Base-by-base conservation (phyloP, 2,888 invertebrate species). In the Dioctria rufipes region DNA sequence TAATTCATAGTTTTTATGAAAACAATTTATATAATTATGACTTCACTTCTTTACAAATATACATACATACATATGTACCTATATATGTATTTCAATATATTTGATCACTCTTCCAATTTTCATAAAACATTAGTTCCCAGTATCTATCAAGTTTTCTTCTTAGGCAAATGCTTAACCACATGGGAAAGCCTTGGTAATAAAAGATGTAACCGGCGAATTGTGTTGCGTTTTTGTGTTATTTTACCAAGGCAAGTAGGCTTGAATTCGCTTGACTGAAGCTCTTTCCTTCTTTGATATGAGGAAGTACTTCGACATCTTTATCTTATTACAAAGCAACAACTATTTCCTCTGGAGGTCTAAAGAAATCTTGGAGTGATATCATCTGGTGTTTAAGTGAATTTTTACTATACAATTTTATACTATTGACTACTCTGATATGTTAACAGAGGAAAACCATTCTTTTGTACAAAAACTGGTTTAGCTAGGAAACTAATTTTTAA, bases 221-320 rank as follows among this genome's bases (percentile, higher is more conserved):
- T 46, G 67, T 67, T 25, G n/a, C n/a, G 6, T 67, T 46, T 67
- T 67, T 67, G 5, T 67, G 25, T 67, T 49, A 8, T 42, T n/a
- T 46, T 43, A 9, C 46, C 67, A 67, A 67, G 67, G 67, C 43
- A 67, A 67, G 67, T 67, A 67, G 67, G 67, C 43, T 67, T 67
- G 67, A 46, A 9, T 67, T 25, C 46, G 67, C 42, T 25, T 67
- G 46, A 25, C 43, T 63, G 13, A 25, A 25, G 67, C 67, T 67
- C 67, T 13, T 67, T 67, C 67, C 67, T 67, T 67, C 67, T 67
- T 67, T 13, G 67, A 5, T 13, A 67, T n/a, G 46, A 67, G 67
- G 67, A 67, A 67, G 49, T 67, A 67, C 67, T n/a, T 67, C 67
- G 25, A 5, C 46, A 46, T 46, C 46, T 46, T 46, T 46, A 25